Evolutionary conservation across 2,888 invertebrate species (phyloP), one percentile per base, ranked within the genome.

Genomic region (Iphiclides podalirius): DNA sequence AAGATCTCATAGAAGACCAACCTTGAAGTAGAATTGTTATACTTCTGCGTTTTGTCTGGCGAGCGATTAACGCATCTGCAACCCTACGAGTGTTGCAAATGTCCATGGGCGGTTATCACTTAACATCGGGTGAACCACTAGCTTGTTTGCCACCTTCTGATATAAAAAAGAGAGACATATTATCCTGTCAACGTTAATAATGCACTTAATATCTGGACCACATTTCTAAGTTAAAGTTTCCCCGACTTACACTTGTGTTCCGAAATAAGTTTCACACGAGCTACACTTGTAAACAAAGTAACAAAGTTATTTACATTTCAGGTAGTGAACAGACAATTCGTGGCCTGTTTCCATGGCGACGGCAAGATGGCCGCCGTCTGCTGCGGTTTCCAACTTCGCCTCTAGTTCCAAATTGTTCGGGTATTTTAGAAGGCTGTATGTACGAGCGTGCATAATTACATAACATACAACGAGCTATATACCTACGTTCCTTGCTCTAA

Each of bases 401-500:
- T 81, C 80, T 80, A 85, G 84, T 85, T 84, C 84, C 83, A 86
- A 86, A 88, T 87, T 87, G 86, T 87, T 85, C 76, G 68, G 56
- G 81, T 84, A 79, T 83, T 85, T 79, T 78, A 82, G 85, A 79
- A 77, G 79, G 67, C 68, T 70, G 75, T 79, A 78, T 79, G 79
- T 80, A 80, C 71, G 73, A 75, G 71, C 72, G 78, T 82, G 82
- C 79, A 83, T 85, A 82, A 87, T 87, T 84, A 86, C 77, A 72
- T 85, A 82, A 83, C 86, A 66, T 84, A 80, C 73, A 66, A 63
- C 66, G 63, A 67, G 75, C 72, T 86, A 85, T 83, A 72, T 84
- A 79, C 74, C 64, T 50, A 62, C 71, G 76, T 39, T 38, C 37
- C 79, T 69, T 72, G 66, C 77, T 80, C 82, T 87, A 86, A 87